Evolutionary conservation across 2,797 vertebrate genomes (phyloP).

Genomic region (Crocodylus rhombifer): DNA sequence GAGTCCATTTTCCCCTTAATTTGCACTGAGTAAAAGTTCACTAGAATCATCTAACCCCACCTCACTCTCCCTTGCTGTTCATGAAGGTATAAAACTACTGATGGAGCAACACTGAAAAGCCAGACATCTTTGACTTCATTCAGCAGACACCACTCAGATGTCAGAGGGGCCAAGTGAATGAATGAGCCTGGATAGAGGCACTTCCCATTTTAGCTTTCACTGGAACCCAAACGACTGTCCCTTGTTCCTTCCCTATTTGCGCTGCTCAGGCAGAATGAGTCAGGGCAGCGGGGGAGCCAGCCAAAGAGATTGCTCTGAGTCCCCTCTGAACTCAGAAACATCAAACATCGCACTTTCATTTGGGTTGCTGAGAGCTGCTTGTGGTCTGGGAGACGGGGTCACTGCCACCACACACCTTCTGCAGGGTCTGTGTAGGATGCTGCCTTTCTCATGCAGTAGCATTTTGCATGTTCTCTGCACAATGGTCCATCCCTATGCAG

Average conservation of each 20-base stretch:
- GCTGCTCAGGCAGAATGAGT: not conserved
- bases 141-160: not conserved
- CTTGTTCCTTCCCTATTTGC: not conserved
- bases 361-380: not conserved
- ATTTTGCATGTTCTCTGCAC: not conserved
- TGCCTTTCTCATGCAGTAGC: not conserved
- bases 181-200: not conserved
- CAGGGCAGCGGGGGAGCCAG: not conserved
- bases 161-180: not conserved
- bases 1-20: not conserved
- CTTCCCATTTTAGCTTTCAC: not conserved
- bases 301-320: not conserved
- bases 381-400: not conserved
- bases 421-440: fast-evolving
- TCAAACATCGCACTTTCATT: fast-evolving
- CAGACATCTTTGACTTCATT: not conserved
- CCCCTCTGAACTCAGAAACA: not conserved
- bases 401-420: not conserved
- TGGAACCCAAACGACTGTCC: not conserved
- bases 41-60: not conserved
- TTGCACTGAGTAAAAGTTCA: not conserved
- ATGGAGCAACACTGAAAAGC: not conserved
- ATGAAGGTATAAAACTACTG: not conserved
- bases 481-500: not conserved
- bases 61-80: not conserved